A percentile compares a stretch with the other conserved stretches of the same genome.
Conservation (phyloP, 2,888 invertebrate genomes). For the Adela reaumurella region DNA sequence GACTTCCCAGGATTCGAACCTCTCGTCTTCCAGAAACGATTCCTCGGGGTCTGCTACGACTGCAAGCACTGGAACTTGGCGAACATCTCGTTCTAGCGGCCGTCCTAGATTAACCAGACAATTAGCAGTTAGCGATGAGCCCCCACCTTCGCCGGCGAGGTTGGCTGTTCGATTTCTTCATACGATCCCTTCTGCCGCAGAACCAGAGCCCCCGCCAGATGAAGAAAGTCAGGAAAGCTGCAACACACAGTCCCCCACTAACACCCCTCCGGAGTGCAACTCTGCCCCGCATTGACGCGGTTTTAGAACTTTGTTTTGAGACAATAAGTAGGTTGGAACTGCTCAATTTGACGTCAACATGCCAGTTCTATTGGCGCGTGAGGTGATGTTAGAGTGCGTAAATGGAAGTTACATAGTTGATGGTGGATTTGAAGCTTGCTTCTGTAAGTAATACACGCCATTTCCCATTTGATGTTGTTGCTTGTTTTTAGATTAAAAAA, state of each 20-base stretch:
- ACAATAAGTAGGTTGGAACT: too few relatives aligned
- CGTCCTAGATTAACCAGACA: conserved; percentile 79
- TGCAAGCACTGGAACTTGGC: conserved; percentile 86
- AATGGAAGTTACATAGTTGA: too few relatives aligned
- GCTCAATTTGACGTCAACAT: too few relatives aligned
- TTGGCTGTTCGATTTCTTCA: conserved; percentile 61
- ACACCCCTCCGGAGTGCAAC: not conserved
- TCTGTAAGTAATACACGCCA: too few relatives aligned
- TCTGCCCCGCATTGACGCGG: not conserved
- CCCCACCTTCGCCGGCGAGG: conserved; percentile 41
- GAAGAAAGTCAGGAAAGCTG: conserved; percentile 34
- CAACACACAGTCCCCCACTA: not conserved
- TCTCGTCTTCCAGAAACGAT: conserved; percentile 87
- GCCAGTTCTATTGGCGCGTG: too few relatives aligned
- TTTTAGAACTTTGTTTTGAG: too few relatives aligned
- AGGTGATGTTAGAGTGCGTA: too few relatives aligned
- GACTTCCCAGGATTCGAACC: conserved; percentile 87
- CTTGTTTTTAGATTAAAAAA: too few relatives aligned
- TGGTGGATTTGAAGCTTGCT: too few relatives aligned
- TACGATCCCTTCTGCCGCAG: conserved; percentile 71
- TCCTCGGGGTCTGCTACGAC: conserved; percentile 87
- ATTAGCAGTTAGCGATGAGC: conserved; percentile 75
- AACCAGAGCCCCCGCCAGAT: conserved; percentile 65
- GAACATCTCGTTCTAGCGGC: conserved; percentile 81
- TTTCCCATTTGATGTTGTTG: too few relatives aligned